Percentiles rank a stretch among this genome's conserved stretches.
These are phyloP conservation scores for Clepsis dumicolana DNA, from an alignment of 2,888 invertebrate species.

Conservation along the genomic window DNA sequence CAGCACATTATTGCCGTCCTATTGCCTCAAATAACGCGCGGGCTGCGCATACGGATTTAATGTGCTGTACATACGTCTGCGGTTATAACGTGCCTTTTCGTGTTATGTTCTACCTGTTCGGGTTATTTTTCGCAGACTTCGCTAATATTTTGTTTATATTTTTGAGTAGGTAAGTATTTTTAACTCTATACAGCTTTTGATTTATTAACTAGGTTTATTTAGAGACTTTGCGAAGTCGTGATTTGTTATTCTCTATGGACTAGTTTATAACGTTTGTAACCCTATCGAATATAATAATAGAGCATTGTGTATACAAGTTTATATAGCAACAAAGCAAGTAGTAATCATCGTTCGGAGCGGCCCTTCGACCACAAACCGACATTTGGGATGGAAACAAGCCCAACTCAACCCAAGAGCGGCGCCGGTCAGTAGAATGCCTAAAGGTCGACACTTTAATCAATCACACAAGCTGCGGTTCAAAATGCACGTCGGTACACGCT, in stretches of 20 bases:
- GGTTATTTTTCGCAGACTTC: slow-evolving; percentile 17
- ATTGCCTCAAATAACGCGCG: slow-evolving; percentile 40
- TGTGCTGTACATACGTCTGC: slow-evolving; percentile 30
- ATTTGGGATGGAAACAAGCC: slow-evolving; percentile 37
- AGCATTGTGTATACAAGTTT: slow-evolving; percentile 15
- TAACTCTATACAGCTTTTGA: not conserved
- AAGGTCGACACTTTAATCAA: slow-evolving; percentile 75
- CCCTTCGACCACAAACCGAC: slow-evolving; percentile 36
- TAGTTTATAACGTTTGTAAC: not conserved
- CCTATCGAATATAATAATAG: slow-evolving; percentile 17
- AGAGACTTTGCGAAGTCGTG: not conserved
- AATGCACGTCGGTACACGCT: slow-evolving; percentile 68
- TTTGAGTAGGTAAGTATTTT: not conserved
- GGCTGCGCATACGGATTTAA: slow-evolving; percentile 41
- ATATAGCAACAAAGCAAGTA: slow-evolving; percentile 36
- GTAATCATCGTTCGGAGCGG: slow-evolving; percentile 39
- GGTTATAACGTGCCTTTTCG: slow-evolving; percentile 30
- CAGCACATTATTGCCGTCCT: slow-evolving; percentile 44
- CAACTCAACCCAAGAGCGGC: slow-evolving; percentile 33
- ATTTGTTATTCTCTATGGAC: not conserved
- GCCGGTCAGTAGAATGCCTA: slow-evolving; percentile 52
- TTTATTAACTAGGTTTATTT: not conserved
- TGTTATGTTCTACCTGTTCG: slow-evolving; percentile 31
- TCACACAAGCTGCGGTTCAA: slow-evolving; percentile 64
- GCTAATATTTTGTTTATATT: not conserved